Percentiles rank a stretch among this genome's conserved stretches.
These are phyloP conservation scores for Dysdera silvatica DNA, from an alignment of 1,140 invertebrate species.

Conservation along the genomic window DNA sequence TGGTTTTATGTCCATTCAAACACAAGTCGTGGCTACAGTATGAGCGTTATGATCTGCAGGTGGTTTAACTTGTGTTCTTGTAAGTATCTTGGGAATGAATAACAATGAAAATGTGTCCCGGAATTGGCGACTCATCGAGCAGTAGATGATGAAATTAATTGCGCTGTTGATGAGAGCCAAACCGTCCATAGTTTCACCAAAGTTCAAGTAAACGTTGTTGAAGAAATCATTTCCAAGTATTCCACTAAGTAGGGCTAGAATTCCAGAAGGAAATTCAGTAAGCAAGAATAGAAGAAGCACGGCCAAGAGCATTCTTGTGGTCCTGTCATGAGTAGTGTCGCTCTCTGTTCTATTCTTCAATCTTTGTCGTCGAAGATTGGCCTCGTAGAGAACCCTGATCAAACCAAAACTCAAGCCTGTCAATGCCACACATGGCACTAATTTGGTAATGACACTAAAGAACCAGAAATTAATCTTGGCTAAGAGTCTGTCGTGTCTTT, in stretches of 20 bases:
- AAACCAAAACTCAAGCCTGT: conserved; percentile 72
- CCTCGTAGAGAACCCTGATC: conserved; percentile 51
- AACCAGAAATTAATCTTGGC: conserved; percentile 72
- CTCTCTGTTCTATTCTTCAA: conserved; percentile 48
- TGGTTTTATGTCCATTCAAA: too few species aligned
- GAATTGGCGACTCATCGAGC: conserved; percentile 88
- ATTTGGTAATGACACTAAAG: conserved; percentile 71
- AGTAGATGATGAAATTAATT: conserved; percentile 90
- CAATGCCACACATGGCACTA: conserved; percentile 70
- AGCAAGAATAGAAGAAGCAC: conserved; percentile 56
- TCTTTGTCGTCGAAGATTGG: conserved; percentile 59
- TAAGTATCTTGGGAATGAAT: too few species aligned
- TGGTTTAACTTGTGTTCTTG: too few species aligned
- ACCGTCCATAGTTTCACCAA: conserved; percentile 74
- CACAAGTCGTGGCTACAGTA: too few species aligned
- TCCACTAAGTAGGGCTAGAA: conserved; percentile 66
- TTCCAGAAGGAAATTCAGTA: conserved; percentile 64
- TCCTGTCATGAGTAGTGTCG: conserved; percentile 54
- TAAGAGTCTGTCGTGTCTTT: conserved; percentile 51
- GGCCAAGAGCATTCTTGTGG: conserved; percentile 81
- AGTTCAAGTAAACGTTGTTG: conserved; percentile 61
- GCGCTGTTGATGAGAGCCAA: conserved; percentile 82
- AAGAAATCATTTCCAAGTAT: conserved; percentile 65
- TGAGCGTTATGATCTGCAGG: too few species aligned
- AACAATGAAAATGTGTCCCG: conserved; percentile 71